Percentiles rank a stretch among this genome's conserved stretches.
Conservation (phyloP, 2,888 invertebrate species). For the Ophion ventricosus region DNA sequence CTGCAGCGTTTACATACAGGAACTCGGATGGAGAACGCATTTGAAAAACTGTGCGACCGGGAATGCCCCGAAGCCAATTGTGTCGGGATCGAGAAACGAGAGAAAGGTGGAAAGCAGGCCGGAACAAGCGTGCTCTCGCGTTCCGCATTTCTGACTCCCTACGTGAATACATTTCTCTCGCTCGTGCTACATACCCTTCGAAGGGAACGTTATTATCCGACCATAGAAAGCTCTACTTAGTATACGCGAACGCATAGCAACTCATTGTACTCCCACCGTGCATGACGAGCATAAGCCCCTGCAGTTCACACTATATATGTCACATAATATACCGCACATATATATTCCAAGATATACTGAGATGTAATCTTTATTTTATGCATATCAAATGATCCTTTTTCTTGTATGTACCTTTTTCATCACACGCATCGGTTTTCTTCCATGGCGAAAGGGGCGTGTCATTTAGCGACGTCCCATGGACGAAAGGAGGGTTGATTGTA, state of each 20-base stretch:
- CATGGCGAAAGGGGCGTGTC: constrained; percentile 8
- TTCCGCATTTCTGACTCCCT: constrained; percentile 58
- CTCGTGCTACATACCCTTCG: constrained; percentile 43
- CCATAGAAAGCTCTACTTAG: constrained; percentile 53
- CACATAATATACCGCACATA: background rate
- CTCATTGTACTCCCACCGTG: constrained; percentile 12
- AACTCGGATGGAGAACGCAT: constrained; percentile 54
- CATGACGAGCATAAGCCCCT: constrained; percentile 5
- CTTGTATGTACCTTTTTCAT: constrained; percentile 44
- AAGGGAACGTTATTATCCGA: constrained; percentile 61
- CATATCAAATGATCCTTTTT: constrained; percentile 23
- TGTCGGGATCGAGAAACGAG: constrained; percentile 25
- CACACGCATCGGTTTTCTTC: constrained; percentile 48
- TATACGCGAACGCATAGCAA: constrained; percentile 25
- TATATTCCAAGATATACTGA: background rate
- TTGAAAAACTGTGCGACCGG: constrained; percentile 59
- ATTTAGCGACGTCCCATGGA: constrained; percentile 1
- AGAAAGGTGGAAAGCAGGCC: constrained; percentile 17
- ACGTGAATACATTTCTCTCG: constrained; percentile 65
- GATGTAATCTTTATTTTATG: constrained; percentile 7
- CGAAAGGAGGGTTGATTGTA: background rate
- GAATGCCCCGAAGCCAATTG: constrained; percentile 61
- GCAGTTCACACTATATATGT: constrained; percentile 5
- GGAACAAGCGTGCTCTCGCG: constrained; percentile 55
- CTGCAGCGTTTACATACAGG: constrained; percentile 51